These are phyloP conservation scores for Callopanchax toddi DNA, from an alignment of 2,113 vertebrate species.

Conservation along the genomic window DNA sequence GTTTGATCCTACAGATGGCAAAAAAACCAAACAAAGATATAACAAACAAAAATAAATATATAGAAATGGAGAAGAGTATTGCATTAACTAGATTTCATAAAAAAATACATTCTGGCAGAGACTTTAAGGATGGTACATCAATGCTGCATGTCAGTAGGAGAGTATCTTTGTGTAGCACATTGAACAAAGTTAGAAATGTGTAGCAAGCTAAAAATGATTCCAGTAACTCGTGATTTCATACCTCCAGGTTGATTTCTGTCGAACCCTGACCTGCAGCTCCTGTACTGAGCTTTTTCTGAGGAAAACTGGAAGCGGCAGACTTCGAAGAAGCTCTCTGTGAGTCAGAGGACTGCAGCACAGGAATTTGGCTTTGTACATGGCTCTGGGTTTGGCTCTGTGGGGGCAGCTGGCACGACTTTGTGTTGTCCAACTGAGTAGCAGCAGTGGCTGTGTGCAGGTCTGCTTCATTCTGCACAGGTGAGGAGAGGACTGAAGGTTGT, in stretches of 20 bases:
- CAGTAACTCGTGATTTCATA: constrained; percentile 38
- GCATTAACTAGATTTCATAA: neutral
- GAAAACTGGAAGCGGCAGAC: constrained; percentile 55
- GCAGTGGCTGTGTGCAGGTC: constrained; percentile 40
- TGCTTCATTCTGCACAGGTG: constrained; percentile 44
- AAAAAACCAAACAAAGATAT: constrained; percentile 4
- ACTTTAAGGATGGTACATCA: neutral
- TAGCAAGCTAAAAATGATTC: neutral
- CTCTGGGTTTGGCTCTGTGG: constrained; percentile 48
- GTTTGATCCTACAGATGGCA: constrained; percentile 78
- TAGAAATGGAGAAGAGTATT: neutral
- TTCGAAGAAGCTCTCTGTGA: constrained; percentile 71
- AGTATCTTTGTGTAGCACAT: neutral
- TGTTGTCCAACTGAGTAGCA: constrained; percentile 53
- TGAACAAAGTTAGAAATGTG: neutral
- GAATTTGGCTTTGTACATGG: constrained; percentile 65
- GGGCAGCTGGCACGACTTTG: constrained; percentile 48
- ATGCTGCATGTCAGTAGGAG: neutral
- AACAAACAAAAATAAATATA: constrained; percentile 16
- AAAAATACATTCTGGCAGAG: neutral
- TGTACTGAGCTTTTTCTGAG: constrained; percentile 62
- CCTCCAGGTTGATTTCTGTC: constrained; percentile 66
- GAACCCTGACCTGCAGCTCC: constrained; percentile 49
- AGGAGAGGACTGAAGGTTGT: constrained; percentile 53
- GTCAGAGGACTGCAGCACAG: constrained; percentile 73